phyloP scores from a whole-genome alignment of 2,797 vertebrate species.

The Ptychobarbus kaznakovi region DNA sequence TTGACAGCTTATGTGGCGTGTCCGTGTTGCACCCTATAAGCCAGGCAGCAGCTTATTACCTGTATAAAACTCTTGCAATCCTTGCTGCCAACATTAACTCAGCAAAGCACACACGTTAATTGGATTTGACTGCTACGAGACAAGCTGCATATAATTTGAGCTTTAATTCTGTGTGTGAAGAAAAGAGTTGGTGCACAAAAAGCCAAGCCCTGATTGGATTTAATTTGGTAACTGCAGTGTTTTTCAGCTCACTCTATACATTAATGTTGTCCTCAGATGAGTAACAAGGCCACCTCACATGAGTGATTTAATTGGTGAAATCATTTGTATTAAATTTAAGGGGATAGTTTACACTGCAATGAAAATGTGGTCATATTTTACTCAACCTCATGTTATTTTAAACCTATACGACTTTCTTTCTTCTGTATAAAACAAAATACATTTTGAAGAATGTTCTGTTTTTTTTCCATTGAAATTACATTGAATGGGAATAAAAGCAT shows the following conservation, averaged over 20 bases:
- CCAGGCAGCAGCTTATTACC: not conserved
- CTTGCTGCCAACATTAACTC: conserved; percentile 10
- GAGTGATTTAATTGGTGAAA: conserved; percentile 32
- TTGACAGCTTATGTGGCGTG: conserved; percentile 18
- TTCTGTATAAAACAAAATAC: no score
- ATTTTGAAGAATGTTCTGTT: no score
- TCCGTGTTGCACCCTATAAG: not conserved
- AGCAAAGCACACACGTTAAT: not conserved
- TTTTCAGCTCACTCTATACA: not conserved
- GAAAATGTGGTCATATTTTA: not conserved
- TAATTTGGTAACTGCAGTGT: not conserved
- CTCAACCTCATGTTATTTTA: not conserved
- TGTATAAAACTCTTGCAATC: not conserved
- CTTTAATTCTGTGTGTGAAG: not conserved
- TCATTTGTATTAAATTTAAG: conserved; percentile 2
- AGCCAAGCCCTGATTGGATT: not conserved
- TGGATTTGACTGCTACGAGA: not conserved
- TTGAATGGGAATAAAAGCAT: no score
- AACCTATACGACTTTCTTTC: not conserved
- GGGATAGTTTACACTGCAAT: not conserved
- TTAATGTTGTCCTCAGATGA: conserved; percentile 61
- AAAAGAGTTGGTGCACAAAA: not conserved
- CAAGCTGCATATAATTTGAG: not conserved
- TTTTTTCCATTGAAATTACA: no score
- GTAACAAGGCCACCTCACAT: conserved; percentile 61